Evolutionary conservation across 2,888 invertebrate genomes (phyloP).

Genomic region (Cyclophora punctaria): DNA sequence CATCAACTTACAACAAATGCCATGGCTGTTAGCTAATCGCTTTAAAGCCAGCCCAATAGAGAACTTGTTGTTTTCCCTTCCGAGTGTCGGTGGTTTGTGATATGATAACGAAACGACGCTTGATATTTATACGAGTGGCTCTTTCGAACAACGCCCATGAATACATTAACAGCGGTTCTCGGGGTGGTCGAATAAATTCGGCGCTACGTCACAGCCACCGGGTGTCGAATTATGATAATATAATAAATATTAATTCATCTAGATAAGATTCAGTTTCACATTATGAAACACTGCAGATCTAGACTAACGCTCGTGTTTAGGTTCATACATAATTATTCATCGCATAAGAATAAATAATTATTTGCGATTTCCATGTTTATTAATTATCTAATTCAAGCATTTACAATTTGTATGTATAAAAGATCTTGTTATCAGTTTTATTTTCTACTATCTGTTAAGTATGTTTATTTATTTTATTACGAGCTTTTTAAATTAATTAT

Average conservation of each 20-base stretch:
- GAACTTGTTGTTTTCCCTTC: constrained; percentile 58
- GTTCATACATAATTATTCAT: no score
- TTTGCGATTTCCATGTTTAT: no score
- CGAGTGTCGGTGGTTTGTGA: constrained; percentile 58
- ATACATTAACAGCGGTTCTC: constrained; percentile 38
- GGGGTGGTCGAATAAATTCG: constrained; percentile 34
- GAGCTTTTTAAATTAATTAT: no score
- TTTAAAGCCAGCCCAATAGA: constrained; percentile 51
- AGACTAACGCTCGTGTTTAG: constrained; percentile 6
- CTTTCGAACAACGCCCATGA: constrained; percentile 49
- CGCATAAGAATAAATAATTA: no score
- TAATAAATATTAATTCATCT: constrained; percentile 27
- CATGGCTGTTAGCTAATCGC: constrained; percentile 74
- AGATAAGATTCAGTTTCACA: constrained; percentile 19
- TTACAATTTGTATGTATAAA: no score
- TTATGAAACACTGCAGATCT: constrained; percentile 24
- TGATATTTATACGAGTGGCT: constrained; percentile 67
- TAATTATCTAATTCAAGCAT: no score
- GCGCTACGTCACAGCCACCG: constrained; percentile 27
- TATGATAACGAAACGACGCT: constrained; percentile 42
- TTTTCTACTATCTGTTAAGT: no score
- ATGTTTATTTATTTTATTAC: no score
- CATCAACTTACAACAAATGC: constrained; percentile 65
- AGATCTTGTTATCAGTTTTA: no score
- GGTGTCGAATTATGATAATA: constrained; percentile 25